Base-by-base conservation (phyloP, 92 coral and sea anemone species). In the Galaxea fascicularis region DNA sequence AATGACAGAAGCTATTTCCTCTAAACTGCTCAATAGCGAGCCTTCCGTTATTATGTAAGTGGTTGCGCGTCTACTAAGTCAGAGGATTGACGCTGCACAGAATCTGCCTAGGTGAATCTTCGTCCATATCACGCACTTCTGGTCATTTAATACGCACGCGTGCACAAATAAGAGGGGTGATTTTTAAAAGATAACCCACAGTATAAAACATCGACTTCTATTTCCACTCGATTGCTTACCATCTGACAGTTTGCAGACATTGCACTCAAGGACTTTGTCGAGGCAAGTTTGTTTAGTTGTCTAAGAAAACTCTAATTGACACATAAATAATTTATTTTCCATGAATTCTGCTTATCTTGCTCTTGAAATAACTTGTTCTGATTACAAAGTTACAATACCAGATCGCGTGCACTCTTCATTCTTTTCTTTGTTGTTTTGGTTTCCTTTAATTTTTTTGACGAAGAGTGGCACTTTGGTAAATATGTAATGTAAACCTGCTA, bases 1-100 rank as follows among this genome's bases (percentile, higher is more conserved):
- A 77, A 77, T 71, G 89, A 84, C 65, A 84, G 82, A 73, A 62
- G 51, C 82, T 82, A 77, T 83, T 76, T 77, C 85, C 85, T 87
- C 63, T 24, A 69, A 79, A 66, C 51, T 79, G 65, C 31, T 67
- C 66, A 82, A 82, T 82, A 58, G 86, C 20, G 41, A 31, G 47
- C 25, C 53, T 82, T 82, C 85, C 85, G 76, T 76, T 80, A 28
- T 25, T 52, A 41, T 10, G 18, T 46, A 28, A 79, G 85, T 70
- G 68, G 65, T 35, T 28, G 69, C 29, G 57, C 64, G 52, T 70
- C 53, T 54, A 69, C 20, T 66, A 25, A 71, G 77, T 82, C 70
- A 41, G 24, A 30, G 58, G 64, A 41, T 2, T 16, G 24, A 31
- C 15, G 52, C 54, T 58, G 2, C 70, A 29, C 26, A 21, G 0